Conservation (phyloP, 2,113 vertebrate species). For the Capreolus pygargus region DNA sequence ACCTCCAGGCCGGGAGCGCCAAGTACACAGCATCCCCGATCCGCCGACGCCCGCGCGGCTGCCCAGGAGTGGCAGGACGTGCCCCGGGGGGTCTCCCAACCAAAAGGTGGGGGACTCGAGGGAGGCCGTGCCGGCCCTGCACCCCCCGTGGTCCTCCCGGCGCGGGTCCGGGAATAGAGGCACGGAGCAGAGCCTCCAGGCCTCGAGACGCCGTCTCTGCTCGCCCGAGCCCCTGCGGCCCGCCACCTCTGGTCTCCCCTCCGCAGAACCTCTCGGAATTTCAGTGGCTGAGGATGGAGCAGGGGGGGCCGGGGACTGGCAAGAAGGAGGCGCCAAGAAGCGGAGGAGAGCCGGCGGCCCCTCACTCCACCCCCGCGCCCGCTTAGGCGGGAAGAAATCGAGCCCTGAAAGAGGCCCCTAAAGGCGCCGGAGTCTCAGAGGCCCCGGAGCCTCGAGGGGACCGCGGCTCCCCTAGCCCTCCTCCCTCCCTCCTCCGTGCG, state of each 20-base stretch:
- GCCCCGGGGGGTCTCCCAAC: not conserved
- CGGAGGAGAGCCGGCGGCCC: not conserved
- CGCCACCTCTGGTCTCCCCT: not conserved
- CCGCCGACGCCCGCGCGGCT: not conserved
- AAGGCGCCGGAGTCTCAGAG: not conserved
- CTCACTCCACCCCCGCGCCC: not conserved
- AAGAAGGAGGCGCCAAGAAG: not conserved
- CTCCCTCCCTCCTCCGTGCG: rapidly evolving
- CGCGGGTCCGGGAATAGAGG: not conserved
- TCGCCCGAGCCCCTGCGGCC: not conserved
- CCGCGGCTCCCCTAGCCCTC: not conserved
- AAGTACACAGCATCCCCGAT: not conserved
- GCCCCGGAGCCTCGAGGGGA: not conserved
- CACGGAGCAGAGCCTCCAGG: not conserved
- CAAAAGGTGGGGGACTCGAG: not conserved
- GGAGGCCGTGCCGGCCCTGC: not conserved
- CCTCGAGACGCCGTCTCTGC: not conserved
- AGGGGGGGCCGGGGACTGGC: not conserved
- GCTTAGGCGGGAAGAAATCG: not conserved
- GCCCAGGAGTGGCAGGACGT: not conserved
- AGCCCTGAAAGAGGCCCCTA: not conserved
- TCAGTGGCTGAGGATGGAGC: not conserved
- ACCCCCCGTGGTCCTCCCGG: not conserved
- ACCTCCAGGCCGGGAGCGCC: not conserved
- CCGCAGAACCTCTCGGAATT: not conserved